Percentiles rank a stretch among this genome's conserved stretches.
phyloP scores from a whole-genome alignment of 2,113 vertebrate genomes.

The Percopsis transmontana region DNA sequence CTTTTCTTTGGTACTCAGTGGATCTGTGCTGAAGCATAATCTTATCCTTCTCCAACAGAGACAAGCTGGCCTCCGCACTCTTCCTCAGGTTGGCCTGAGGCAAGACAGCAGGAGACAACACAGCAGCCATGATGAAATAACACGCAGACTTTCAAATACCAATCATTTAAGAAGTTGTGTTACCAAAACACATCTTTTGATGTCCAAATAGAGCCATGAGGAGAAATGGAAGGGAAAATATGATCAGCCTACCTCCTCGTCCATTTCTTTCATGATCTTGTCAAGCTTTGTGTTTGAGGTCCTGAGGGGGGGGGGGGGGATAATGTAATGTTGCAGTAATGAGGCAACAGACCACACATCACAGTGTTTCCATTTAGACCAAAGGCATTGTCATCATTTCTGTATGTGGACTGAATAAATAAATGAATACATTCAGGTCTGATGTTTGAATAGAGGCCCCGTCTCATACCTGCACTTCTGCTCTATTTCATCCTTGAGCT shows the following conservation, averaged over 20 bases:
- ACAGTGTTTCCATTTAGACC: background rate
- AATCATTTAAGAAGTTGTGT: background rate
- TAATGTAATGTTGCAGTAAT: background rate
- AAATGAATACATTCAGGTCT: background rate
- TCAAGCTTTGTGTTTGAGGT: slow-evolving; percentile 92
- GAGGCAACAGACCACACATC: background rate
- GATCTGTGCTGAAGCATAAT: slow-evolving; percentile 89
- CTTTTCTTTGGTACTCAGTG: slow-evolving; percentile 94
- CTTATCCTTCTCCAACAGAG: slow-evolving; percentile 95
- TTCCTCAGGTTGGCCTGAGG: slow-evolving; percentile 83
- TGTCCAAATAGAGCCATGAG: background rate
- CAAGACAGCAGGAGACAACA: slow-evolving; percentile 13
- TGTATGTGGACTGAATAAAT: background rate
- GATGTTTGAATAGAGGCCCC: background rate
- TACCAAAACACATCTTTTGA: background rate
- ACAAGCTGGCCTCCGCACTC: slow-evolving; percentile 83
- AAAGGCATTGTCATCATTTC: slow-evolving; percentile 5
- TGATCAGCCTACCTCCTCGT: slow-evolving; percentile 86
- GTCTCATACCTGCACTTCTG: slow-evolving; percentile 93
- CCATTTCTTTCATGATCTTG: slow-evolving; percentile 96
- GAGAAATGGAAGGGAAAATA: background rate
- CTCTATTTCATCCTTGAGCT: slow-evolving; percentile 97
- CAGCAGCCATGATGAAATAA: slow-evolving; percentile 14
- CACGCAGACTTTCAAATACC: background rate
- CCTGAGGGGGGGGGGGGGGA: slow-evolving; percentile 72